Base-by-base conservation (phyloP, 2,113 vertebrate genomes). In the Chaenogobius annularis region DNA sequence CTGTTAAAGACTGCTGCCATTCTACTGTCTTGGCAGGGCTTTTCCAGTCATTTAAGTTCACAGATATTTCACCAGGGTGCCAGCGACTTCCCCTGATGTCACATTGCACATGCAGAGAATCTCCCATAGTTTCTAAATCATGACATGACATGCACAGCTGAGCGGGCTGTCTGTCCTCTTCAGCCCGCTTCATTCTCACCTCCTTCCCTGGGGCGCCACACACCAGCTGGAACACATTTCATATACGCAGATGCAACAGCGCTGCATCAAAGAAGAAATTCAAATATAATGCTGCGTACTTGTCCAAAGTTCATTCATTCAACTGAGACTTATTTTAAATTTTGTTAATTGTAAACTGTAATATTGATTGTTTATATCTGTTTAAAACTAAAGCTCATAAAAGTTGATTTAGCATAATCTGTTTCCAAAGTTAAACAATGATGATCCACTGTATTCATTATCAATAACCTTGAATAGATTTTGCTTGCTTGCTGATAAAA, bases 191-290 rank as follows among this genome's bases (percentile, higher is more conserved):
- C 79, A 81, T 89, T 91, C 83, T 87, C 88, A 87, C 88, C 79
- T 87, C 70, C 0, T 70, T 82, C 87, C 82, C 80, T 66, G 62
- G 79, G 83, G 85, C 80, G 37, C 58, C 56, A n/a, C 73, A 78
- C 81, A 77, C 88, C 91, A 92, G 84, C 87, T 91, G 88, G 87
- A 87, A 74, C 81, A 83, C 73, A 8, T 75, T 87, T 88, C 77
- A 85, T 87, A n/a, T 89, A 86, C 87, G 77, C 80, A 70, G 68
- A 78, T 76, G 73, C 78, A 72, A 69, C 81, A 82, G 77, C 6
- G 46, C 66, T 35, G 70, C 84, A 87, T 90, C 88, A 86, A 71
- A 80, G 31, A 66, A 67, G 69, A 69, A 44, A 61, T 67, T 10
- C 11, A 44, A 47, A 65, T 67, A 68, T 31, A 31, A 31, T 40